A percentile compares a stretch with the other conserved stretches of the same genome.
Conservation (phyloP, 2,113 vertebrate genomes). For the Protobothrops flavoviridis region DNA sequence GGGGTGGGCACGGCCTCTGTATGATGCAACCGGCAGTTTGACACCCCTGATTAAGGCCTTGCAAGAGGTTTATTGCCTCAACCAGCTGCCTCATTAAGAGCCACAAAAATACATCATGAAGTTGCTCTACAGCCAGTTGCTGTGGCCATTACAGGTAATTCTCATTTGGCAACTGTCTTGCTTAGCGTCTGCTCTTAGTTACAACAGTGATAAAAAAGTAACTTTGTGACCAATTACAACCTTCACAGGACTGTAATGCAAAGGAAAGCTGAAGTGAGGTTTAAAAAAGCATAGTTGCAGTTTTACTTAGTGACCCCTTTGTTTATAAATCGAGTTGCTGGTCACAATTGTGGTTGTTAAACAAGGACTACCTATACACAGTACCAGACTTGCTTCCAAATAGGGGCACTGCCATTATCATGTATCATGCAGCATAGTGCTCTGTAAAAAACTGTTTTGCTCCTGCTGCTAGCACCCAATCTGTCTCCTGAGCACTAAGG, state of each 20-base stretch:
- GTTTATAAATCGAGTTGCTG: not conserved
- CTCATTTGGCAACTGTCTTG: not conserved
- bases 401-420: not conserved
- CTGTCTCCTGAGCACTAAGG: not conserved
- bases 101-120: not conserved
- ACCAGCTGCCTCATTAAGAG: not conserved
- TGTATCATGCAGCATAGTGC: not conserved
- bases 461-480: not conserved
- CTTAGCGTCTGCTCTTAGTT: not conserved
- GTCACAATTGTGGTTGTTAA: not conserved
- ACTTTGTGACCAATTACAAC: not conserved
- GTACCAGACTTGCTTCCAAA: not conserved
- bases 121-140: not conserved
- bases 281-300: not conserved
- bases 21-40: too few relatives aligned
- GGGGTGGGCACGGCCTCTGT: too few relatives aligned
- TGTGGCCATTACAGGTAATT: not conserved
- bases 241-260: not conserved
- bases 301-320: not conserved
- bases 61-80: not conserved
- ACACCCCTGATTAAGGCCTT: not conserved
- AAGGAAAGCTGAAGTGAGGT: not conserved
- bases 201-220: not conserved
- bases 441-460: not conserved
- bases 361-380: not conserved